These are phyloP conservation scores for Nyctibius bracteatus DNA, from an alignment of 2,113 vertebrate species.

Conservation along the genomic window DNA sequence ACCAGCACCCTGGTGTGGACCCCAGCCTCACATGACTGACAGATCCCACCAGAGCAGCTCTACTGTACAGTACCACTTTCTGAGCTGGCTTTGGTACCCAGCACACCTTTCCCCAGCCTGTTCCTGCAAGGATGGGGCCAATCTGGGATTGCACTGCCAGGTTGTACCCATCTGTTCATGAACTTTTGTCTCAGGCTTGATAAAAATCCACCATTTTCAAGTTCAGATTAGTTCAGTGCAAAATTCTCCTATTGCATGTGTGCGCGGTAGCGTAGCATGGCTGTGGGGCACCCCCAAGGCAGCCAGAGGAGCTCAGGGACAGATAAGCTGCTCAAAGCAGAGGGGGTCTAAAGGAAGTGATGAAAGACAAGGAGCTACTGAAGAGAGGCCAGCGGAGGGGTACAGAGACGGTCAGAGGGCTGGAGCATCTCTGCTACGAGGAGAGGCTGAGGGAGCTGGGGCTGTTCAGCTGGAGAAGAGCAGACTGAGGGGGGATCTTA, in stretches of 20 bases:
- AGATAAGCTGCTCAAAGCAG: background rate
- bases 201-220: background rate
- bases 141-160: background rate
- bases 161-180: background rate
- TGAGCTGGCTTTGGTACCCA: background rate
- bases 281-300: rapidly evolving
- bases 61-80: background rate
- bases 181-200: background rate
- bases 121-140: background rate
- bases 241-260: background rate
- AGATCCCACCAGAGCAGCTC: background rate
- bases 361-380: no score
- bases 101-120: background rate
- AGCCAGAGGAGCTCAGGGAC: background rate
- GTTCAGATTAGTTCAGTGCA: background rate
- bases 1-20: background rate
- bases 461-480: no score
- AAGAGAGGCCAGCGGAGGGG: no score
- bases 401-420: no score
- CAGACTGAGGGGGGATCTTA: no score
- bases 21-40: background rate
- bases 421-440: no score
- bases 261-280: background rate
- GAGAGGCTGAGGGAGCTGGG: no score
- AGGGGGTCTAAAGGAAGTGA: background rate